These are phyloP conservation scores for Uloborus diversus DNA, from an alignment of 1,140 invertebrate genomes.

Conservation along the genomic window DNA sequence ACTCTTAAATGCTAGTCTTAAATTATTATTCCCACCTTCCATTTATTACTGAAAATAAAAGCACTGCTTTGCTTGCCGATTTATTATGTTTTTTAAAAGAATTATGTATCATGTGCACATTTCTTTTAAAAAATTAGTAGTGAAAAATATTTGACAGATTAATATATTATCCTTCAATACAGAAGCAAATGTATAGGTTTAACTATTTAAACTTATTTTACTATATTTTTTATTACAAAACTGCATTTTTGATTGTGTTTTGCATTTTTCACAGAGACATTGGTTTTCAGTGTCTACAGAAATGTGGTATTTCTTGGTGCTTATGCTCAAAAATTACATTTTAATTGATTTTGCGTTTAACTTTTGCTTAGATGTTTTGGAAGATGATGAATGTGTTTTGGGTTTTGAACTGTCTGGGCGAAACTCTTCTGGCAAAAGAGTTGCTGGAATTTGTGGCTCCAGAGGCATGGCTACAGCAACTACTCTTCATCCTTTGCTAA, in stretches of 20 bases:
- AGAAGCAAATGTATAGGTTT: no score
- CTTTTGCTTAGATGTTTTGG: conserved; percentile 80
- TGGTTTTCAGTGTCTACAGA: not conserved
- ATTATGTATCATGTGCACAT: no score
- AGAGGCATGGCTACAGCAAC: conserved; percentile 89
- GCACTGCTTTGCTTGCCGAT: no score
- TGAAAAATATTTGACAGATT: no score
- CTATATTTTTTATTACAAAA: no score
- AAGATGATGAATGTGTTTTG: conserved; percentile 62
- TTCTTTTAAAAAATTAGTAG: no score
- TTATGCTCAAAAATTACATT: not conserved
- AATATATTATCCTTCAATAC: no score
- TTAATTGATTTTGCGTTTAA: not conserved
- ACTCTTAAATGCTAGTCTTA: no score
- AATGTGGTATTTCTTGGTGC: not conserved
- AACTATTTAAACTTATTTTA: no score
- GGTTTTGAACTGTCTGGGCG: conserved; percentile 92
- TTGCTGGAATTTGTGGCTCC: conserved; percentile 93
- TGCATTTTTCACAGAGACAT: not conserved
- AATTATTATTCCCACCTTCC: no score
- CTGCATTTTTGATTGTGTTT: not conserved
- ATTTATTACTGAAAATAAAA: no score
- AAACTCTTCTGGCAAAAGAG: conserved; percentile 74
- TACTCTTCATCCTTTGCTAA: conserved; percentile 72
- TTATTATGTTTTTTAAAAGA: no score